Conservation (phyloP, 2,888 invertebrate species). For the Tetragnatha montana region DNA sequence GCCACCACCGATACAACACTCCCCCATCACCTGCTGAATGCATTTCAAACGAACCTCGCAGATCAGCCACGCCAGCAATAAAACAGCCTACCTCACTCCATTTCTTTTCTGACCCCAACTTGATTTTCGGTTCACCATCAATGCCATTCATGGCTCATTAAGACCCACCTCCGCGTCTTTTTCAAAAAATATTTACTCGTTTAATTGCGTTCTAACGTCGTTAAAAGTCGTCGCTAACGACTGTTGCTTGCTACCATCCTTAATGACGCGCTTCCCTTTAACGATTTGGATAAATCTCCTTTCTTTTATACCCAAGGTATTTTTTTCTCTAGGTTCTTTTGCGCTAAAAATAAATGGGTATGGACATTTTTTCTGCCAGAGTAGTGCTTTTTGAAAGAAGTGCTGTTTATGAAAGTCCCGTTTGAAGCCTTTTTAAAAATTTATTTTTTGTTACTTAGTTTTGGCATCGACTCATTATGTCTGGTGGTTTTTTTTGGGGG, state of each 20-base stretch:
- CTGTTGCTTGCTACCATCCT: no score
- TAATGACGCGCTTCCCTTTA: conserved; percentile 32
- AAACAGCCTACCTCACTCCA: not conserved
- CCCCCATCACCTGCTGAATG: not conserved
- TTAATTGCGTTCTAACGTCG: conserved; percentile 57
- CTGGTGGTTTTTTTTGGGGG: not conserved
- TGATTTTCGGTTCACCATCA: conserved; percentile 12
- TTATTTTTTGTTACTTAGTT: not conserved
- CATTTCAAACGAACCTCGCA: not conserved
- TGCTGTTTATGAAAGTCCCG: conserved; percentile 27
- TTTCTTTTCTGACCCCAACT: not conserved
- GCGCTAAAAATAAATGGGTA: not conserved
- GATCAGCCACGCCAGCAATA: not conserved
- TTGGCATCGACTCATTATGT: conserved; percentile 26
- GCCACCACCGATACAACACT: no score
- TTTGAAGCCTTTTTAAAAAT: not conserved
- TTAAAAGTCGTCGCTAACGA: conserved; percentile 56
- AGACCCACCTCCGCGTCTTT: not conserved
- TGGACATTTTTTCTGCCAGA: conserved; percentile 1
- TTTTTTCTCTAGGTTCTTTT: not conserved
- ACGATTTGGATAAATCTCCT: conserved; percentile 32
- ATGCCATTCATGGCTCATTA: conserved; percentile 53
- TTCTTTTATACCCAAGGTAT: conserved; percentile 40
- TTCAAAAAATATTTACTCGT: conserved; percentile 38
- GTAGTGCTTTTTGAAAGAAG: not conserved